These are phyloP conservation scores for Menidia menidia DNA, from an alignment of 2,797 vertebrate species.

Conservation along the genomic window DNA sequence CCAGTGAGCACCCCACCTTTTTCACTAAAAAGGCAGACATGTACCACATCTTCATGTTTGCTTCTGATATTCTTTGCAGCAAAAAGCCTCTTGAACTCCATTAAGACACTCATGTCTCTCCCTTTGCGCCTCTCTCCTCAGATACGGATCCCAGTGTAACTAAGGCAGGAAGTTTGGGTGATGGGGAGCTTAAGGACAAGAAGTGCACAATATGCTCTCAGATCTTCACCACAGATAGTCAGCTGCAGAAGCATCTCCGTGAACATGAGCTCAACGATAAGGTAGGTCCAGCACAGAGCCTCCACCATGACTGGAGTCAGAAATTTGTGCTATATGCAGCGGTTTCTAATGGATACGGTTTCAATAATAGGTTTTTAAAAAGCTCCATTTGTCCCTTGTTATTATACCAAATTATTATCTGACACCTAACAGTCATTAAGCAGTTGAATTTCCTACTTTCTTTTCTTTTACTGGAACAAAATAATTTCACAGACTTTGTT, in stretches of 20 bases:
- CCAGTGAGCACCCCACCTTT: neutral
- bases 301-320: too few relatives aligned
- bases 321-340: too few relatives aligned
- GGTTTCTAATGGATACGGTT: too few relatives aligned
- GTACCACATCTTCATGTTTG: neutral
- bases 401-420: too few relatives aligned
- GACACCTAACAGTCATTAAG: too few relatives aligned
- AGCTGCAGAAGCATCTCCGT: slow-evolving; percentile 94
- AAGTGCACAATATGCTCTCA: slow-evolving; percentile 93
- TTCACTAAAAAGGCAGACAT: slow-evolving; percentile 2
- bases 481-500: too few relatives aligned
- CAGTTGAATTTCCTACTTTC: too few relatives aligned
- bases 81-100: slow-evolving; percentile 22
- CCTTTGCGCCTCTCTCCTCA: slow-evolving; percentile 20
- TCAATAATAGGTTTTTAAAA: too few relatives aligned
- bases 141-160: slow-evolving; percentile 76
- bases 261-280: slow-evolving; percentile 97
- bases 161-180: slow-evolving; percentile 81
- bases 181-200: slow-evolving; percentile 84
- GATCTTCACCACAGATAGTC: slow-evolving; percentile 91
- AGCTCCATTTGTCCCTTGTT: too few relatives aligned
- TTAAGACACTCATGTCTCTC: slow-evolving; percentile 15
- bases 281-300: slow-evolving; percentile 71
- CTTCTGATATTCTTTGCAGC: neutral
- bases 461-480: neutral